Percentiles rank a stretch among this genome's conserved stretches.
These are phyloP conservation scores for Tyrannus savana DNA, from an alignment of 2,113 vertebrate genomes.

Conservation along the genomic window DNA sequence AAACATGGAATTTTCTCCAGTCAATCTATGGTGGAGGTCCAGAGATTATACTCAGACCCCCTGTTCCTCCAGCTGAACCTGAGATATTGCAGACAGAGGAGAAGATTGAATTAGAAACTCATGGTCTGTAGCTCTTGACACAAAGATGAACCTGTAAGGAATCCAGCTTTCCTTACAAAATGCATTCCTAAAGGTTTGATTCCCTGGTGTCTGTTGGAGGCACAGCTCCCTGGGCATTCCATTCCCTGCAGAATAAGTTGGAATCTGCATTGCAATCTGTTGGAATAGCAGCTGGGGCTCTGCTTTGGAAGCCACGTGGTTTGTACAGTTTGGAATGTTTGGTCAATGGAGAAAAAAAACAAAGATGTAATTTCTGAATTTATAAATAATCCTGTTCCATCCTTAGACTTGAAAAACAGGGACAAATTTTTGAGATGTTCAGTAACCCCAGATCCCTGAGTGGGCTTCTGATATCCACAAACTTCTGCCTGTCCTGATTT, in stretches of 20 bases:
- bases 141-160: slow-evolving; percentile 42
- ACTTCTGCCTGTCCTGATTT: slow-evolving; percentile 52
- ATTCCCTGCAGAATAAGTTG: slow-evolving; percentile 59
- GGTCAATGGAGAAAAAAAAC: slow-evolving; percentile 35
- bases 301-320: slow-evolving; percentile 62
- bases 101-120: slow-evolving; percentile 96
- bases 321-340: slow-evolving; percentile 43
- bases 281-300: slow-evolving; percentile 37
- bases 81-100: slow-evolving; percentile 87
- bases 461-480: slow-evolving; percentile 26
- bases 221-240: slow-evolving; percentile 73
- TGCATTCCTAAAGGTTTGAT: slow-evolving; percentile 73
- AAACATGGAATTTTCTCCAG: slow-evolving; percentile 97
- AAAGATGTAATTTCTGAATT: slow-evolving; percentile 28
- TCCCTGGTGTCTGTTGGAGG: slow-evolving; percentile 55
- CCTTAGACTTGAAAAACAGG: slow-evolving; percentile 63
- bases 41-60: slow-evolving; percentile 90
- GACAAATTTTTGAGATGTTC: slow-evolving; percentile 43
- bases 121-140: slow-evolving; percentile 80
- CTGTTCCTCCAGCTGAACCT: slow-evolving; percentile 81
- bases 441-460: slow-evolving; percentile 17
- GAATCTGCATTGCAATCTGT: slow-evolving; percentile 55
- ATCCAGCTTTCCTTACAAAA: slow-evolving; percentile 63
- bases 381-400: slow-evolving; percentile 17
- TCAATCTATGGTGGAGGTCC: slow-evolving; percentile 94